phyloP scores from a whole-genome alignment of 35 echinoderm and acorn worm genomes.

The Heliocidaris tuberculata region DNA sequence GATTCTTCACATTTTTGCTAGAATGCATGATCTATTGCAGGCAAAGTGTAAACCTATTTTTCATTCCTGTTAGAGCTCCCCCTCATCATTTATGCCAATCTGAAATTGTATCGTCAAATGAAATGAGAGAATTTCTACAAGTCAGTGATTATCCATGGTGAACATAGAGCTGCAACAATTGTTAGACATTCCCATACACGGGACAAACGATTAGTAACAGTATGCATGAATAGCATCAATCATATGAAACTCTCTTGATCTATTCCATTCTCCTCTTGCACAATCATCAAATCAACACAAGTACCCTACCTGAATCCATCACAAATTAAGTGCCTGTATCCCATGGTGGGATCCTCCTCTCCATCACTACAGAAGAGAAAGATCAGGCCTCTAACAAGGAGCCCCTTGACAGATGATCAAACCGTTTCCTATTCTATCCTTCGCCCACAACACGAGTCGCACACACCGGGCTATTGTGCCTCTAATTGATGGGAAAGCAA shows the following conservation, averaged over 20 bases:
- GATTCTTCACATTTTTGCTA: not conserved
- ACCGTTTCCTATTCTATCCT: not conserved
- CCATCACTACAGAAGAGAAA: not conserved
- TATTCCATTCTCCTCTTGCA: not conserved
- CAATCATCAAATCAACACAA: conserved; percentile 11
- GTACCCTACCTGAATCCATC: conserved; percentile 2
- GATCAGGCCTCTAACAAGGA: not conserved
- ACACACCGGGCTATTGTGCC: conserved; percentile 20
- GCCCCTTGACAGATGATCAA: conserved; percentile 8
- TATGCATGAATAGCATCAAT: conserved; percentile 18
- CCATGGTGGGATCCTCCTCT: not conserved
- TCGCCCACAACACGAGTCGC: conserved; percentile 6
- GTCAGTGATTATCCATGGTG: not conserved
- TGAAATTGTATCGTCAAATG: not conserved
- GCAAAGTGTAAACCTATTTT: not conserved
- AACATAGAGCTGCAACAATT: not conserved
- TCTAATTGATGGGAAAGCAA: conserved; percentile 42
- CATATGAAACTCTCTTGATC: not conserved
- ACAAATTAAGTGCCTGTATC: not conserved
- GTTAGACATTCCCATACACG: not conserved
- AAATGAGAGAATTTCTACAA: not conserved
- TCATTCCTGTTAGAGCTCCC: not conserved
- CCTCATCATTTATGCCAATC: not conserved
- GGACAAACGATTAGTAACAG: not conserved
- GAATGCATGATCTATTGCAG: not conserved